Percentiles rank a stretch among this genome's conserved stretches.
Conservation (phyloP, 2,797 vertebrate genomes). For the Anabas testudineus region DNA sequence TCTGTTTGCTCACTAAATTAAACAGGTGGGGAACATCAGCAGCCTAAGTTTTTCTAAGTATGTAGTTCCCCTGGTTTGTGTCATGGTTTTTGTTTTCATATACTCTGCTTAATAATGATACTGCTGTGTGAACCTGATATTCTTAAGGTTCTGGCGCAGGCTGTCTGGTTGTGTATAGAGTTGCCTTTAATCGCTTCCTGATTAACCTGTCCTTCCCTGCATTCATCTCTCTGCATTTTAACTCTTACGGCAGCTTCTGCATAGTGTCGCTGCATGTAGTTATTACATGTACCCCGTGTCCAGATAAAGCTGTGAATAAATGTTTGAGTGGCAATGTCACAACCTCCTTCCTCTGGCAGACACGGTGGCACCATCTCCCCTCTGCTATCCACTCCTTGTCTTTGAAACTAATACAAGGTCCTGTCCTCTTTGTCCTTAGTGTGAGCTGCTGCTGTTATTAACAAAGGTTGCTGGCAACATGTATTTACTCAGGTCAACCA, state of each 20-base stretch:
- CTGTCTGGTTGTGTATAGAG: conserved; percentile 12
- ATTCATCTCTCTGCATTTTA: neutral
- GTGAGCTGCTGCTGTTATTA: conserved; percentile 55
- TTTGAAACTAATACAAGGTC: conserved; percentile 49
- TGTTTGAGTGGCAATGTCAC: conserved; percentile 34
- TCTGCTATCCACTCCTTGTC: conserved; percentile 39
- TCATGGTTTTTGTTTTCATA: conserved; percentile 1
- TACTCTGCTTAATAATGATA: conserved; percentile 7
- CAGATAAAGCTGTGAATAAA: conserved; percentile 27
- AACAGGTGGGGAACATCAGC: conserved; percentile 14
- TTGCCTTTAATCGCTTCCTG: conserved; percentile 33
- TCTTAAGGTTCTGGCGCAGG: conserved; percentile 21
- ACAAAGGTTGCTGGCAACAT: conserved; percentile 59
- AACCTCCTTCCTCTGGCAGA: conserved; percentile 48
- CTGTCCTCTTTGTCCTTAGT: conserved; percentile 23
- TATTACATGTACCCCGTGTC: neutral
- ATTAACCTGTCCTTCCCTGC: conserved; percentile 39
- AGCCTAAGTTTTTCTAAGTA: neutral
- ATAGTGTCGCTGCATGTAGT: neutral
- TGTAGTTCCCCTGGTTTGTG: neutral
- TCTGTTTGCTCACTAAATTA: conserved; percentile 19
- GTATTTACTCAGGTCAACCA: conserved; percentile 55
- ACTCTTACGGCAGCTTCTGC: neutral
- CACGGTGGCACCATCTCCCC: conserved; percentile 50
- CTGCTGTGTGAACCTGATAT: conserved; percentile 4